Evolutionary conservation across 2,888 invertebrate species (phyloP), one percentile per base, ranked within the genome.

Genomic region (Antheraea yamamai): DNA sequence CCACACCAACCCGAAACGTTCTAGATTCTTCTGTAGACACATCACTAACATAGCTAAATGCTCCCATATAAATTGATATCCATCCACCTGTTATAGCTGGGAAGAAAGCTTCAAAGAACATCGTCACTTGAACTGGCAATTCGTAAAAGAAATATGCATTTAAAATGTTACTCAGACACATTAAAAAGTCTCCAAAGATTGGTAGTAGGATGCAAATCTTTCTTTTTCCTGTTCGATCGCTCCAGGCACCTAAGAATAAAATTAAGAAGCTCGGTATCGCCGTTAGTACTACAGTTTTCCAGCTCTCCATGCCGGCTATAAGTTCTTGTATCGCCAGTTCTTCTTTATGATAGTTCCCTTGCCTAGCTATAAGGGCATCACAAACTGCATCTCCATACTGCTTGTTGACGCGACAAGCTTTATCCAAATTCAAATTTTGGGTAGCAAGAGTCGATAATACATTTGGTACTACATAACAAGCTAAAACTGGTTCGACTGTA

Each of bases 401-500:
- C 84, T 97, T 93, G 85, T 98, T 98, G 0, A 98, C 97, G 30
- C 97, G 92, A 83, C 98, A 98, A 0, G 98, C 98, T 91, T 98
- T 98, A 85, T 98, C 98, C 81, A 98, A 92, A 89, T 97, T 97
- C 30, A 98, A 89, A 89, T 98, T 98, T 90, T 98, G 98, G 7
- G 97, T 97, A 4, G 97, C 97, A 75, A 98, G 88, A 77, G 96
- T 96, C 0, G 97, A 96, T n/a, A 96, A 83, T 0, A 95, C 95
- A 79, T 95, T 95, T 3, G 96, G 96, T 79, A 96, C 91, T 0
- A 96, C 95, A 82, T 96, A 96, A 75, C 95, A 96, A 2, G 96
- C 95, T 73, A 96, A 84, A 77, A 96, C 95, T 2, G 96, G 96
- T 84, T 97, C 96, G 7, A 96, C 95, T 0, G 96, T 96, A 73